Conservation (phyloP, 1,140 invertebrate species). For the Chlorops oryzae region DNA sequence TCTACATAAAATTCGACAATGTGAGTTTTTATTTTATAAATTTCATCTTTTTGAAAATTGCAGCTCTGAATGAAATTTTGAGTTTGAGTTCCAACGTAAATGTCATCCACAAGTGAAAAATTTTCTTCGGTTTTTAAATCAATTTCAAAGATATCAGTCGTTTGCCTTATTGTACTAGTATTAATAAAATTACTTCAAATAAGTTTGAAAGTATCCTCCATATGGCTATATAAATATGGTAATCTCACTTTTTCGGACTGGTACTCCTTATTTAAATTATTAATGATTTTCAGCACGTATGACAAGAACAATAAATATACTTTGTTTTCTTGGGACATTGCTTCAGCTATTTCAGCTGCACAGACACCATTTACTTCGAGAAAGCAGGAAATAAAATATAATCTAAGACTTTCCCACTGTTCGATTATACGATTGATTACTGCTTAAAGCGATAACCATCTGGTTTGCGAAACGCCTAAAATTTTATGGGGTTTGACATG, state of each 20-base stretch:
- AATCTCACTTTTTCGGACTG: constrained; percentile 7
- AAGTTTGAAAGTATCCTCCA: constrained; percentile 6
- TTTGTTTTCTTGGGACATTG: neutral
- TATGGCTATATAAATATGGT: constrained; percentile 2
- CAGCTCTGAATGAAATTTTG: neutral
- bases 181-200: constrained; percentile 9
- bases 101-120: neutral
- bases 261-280: constrained; percentile 10
- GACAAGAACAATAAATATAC: constrained; percentile 5
- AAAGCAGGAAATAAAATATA: constrained; percentile 1
- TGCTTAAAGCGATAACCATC: constrained; percentile 21
- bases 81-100: constrained; percentile 9
- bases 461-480: constrained; percentile 22
- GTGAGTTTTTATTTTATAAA: too few relatives aligned
- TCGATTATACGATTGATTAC: constrained; percentile 14
- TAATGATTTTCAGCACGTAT: constrained; percentile 8
- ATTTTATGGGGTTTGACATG: constrained; percentile 28
- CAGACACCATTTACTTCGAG: constrained; percentile 2
- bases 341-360: neutral
- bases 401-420: constrained; percentile 4
- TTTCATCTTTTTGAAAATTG: too few relatives aligned
- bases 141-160: neutral
- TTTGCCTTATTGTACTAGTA: neutral
- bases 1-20: constrained; percentile 7
- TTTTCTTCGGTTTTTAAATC: neutral